Base-by-base conservation (phyloP, 2,888 invertebrate genomes). In the Melanotus villosus region DNA sequence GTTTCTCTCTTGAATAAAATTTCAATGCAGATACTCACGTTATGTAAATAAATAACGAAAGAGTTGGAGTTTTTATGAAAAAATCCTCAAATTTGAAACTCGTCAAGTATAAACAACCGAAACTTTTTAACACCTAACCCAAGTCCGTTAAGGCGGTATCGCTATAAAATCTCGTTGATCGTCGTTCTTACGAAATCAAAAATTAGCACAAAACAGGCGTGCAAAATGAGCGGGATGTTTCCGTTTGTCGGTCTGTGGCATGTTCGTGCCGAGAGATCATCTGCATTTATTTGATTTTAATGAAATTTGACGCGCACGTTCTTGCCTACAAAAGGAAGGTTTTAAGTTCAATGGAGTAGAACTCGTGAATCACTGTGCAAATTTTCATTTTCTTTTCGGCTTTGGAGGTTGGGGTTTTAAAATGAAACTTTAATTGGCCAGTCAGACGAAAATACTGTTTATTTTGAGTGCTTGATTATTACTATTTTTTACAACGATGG, bases 251-350 rank as follows among this genome's bases (percentile, higher is more conserved):
- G 23, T 23, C 7, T 18, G 26, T 50, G n/a, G 14, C 26, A 21
- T 7, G 19, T 45, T 45, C 21, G 45, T 19, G 19, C 45, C 45
- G 16, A n/a, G 9, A 21, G 45, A 19, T 45, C 21, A 19, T 50
- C 19, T 30, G 50, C 30, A 50, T 50, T 30, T 30, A 50, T 50
- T 50, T 50, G 26, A 30, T 16, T 50, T 30, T 50, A 50, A 50
- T 50, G 26, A 50, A 36, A 56, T 56, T 36, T 36, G 34, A 56
- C 12, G 56, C 10, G 56, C 56, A 56, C 56, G 56, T 21, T 56
- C 21, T 21, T 45, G 1, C 45, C 7, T 26, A 21, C 18, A 36
- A 36, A n/a, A 19, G 34, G 34, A 56, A 56, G 56, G 26, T 56
- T n/a, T n/a, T 19, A 36, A 36, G 26, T 32, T 18, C 56, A 56